These are phyloP conservation scores for Nephrotoma flavescens DNA, from an alignment of 2,888 invertebrate genomes.

Conservation along the genomic window DNA sequence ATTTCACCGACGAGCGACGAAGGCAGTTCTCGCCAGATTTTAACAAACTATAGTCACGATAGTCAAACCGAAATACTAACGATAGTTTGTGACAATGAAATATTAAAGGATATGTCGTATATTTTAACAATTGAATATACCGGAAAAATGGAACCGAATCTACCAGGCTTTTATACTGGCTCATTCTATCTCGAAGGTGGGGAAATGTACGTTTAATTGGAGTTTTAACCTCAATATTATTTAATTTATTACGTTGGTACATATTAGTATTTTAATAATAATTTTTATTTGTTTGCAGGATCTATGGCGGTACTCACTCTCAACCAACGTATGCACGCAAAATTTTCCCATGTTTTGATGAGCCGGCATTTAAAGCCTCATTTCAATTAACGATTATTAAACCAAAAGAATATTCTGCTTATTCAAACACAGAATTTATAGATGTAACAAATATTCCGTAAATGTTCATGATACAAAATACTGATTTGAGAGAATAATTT, in stretches of 20 bases:
- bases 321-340: constrained; percentile 49
- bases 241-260: too few species aligned
- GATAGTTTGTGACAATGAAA: constrained; percentile 16
- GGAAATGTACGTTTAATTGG: neutral
- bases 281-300: constrained; percentile 19
- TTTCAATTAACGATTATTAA: constrained; percentile 24
- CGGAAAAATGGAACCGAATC: constrained; percentile 36
- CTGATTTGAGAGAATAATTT: neutral
- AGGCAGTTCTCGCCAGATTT: neutral
- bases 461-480: neutral
- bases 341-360: constrained; percentile 64
- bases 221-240: too few species aligned
- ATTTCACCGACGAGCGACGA: neutral
- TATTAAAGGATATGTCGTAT: constrained; percentile 27
- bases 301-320: constrained; percentile 48
- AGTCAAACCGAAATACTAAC: neutral
- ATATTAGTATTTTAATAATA: too few species aligned
- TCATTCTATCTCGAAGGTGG: constrained; percentile 26
- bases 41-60: neutral
- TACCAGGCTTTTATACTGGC: constrained; percentile 37
- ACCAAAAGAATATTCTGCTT: constrained; percentile 20
- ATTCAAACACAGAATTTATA: constrained; percentile 27
- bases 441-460: neutral
- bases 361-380: constrained; percentile 51
- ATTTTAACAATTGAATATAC: constrained; percentile 34